Percentiles rank a stretch among this genome's conserved stretches.
Conservation (phyloP, 1,140 invertebrate genomes). For the Drosophila yakuba region DNA sequence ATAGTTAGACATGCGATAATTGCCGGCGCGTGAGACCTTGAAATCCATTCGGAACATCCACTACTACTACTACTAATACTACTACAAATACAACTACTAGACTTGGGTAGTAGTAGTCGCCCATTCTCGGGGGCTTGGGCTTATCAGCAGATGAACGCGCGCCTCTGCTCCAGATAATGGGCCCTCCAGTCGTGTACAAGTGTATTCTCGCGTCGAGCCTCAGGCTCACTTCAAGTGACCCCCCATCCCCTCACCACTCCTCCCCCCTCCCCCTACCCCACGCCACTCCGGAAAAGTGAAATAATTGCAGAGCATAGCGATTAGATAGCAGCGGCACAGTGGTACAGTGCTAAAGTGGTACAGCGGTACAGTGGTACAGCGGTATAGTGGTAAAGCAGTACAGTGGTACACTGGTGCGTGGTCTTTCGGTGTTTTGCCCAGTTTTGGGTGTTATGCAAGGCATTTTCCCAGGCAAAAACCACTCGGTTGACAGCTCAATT, state of each 20-base stretch:
- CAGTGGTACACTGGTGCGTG: neutral
- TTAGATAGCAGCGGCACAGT: neutral
- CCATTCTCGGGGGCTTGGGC: conserved; percentile 1
- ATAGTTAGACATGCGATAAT: conserved; percentile 43
- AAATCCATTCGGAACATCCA: conserved; percentile 19
- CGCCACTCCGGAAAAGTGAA: too few relatives aligned
- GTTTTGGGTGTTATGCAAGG: conserved; percentile 8
- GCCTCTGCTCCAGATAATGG: conserved; percentile 34
- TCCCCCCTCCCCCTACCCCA: neutral
- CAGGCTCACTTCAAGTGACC: neutral
- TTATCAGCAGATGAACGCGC: conserved; percentile 37
- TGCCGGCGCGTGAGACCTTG: conserved; percentile 54
- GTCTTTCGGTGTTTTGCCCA: neutral
- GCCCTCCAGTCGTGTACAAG: conserved; percentile 1
- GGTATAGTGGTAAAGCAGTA: too few relatives aligned
- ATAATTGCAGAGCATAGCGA: neutral
- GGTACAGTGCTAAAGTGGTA: too few relatives aligned
- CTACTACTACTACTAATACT: too few relatives aligned
- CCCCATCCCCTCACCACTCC: neutral
- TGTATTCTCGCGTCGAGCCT: neutral
- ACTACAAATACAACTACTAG: too few relatives aligned
- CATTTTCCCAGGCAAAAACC: neutral
- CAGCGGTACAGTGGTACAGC: too few relatives aligned
- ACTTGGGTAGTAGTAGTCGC: neutral
- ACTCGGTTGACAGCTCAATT: conserved; percentile 39